A percentile compares a stretch with the other conserved stretches of the same genome.
Conservation (phyloP, 2,113 vertebrate genomes). For the Mystacornis crossleyi region DNA sequence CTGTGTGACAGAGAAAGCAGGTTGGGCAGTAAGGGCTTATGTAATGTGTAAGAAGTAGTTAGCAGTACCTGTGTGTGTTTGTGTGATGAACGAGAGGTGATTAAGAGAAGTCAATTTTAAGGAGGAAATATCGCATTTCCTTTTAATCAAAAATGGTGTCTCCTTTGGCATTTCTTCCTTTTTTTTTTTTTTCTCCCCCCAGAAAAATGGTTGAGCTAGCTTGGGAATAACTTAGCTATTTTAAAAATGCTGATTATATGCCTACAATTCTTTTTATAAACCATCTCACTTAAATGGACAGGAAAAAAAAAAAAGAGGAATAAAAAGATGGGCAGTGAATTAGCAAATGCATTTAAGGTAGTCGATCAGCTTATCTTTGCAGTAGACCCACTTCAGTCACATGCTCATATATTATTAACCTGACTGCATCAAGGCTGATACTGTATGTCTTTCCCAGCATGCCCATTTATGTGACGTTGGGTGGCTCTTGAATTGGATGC, state of each 20-base stretch:
- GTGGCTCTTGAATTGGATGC: slow-evolving; percentile 23
- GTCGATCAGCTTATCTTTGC: slow-evolving; percentile 45
- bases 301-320: neutral
- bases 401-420: slow-evolving; percentile 61
- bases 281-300: neutral
- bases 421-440: slow-evolving; percentile 19
- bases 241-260: neutral
- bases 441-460: neutral
- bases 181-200: neutral
- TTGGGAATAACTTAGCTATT: neutral
- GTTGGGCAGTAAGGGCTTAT: neutral
- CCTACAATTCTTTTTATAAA: slow-evolving; percentile 11
- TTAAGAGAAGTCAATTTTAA: neutral
- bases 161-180: neutral
- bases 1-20: neutral
- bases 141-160: slow-evolving; percentile 9
- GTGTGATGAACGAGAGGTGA: neutral
- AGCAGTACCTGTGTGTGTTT: neutral
- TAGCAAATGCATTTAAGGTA: slow-evolving; percentile 48
- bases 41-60: neutral
- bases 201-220: neutral
- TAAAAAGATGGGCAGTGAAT: slow-evolving; percentile 27
- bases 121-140: neutral
- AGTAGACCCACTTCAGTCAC: slow-evolving; percentile 5
- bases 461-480: neutral